Conservation (phyloP, 2,113 vertebrate species). For the Thunnus maccoyii region DNA sequence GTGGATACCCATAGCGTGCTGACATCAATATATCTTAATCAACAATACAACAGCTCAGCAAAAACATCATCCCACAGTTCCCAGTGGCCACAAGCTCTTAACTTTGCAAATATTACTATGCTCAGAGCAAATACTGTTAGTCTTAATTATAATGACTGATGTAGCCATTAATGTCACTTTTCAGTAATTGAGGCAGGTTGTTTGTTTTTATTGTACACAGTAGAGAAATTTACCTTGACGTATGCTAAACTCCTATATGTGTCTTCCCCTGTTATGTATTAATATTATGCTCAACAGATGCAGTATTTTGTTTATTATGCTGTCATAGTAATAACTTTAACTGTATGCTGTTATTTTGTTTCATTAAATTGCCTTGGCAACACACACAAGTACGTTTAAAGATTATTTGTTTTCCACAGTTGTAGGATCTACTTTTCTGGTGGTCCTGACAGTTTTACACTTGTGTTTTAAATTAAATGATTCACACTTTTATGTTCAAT, state of each 20-base stretch:
- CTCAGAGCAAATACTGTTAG: constrained; percentile 6
- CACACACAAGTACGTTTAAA: not conserved
- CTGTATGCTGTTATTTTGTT: not conserved
- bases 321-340: not conserved
- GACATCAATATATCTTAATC: constrained; percentile 6
- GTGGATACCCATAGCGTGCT: no score
- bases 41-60: constrained; percentile 1
- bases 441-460: not conserved
- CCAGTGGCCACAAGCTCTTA: not conserved
- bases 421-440: not conserved
- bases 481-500: not conserved
- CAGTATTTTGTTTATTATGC: not conserved
- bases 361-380: not conserved
- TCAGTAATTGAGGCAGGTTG: not conserved
- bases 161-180: not conserved
- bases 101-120: constrained; percentile 22
- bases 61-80: constrained; percentile 25
- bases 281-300: not conserved
- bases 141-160: constrained; percentile 24
- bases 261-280: not conserved
- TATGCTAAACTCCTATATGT: not conserved
- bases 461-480: not conserved
- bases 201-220: constrained; percentile 15
- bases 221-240: not conserved
- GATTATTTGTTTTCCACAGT: not conserved